These are phyloP conservation scores for Phymanthus crucifer DNA, from an alignment of 92 coral and sea anemone species.

Conservation along the genomic window DNA sequence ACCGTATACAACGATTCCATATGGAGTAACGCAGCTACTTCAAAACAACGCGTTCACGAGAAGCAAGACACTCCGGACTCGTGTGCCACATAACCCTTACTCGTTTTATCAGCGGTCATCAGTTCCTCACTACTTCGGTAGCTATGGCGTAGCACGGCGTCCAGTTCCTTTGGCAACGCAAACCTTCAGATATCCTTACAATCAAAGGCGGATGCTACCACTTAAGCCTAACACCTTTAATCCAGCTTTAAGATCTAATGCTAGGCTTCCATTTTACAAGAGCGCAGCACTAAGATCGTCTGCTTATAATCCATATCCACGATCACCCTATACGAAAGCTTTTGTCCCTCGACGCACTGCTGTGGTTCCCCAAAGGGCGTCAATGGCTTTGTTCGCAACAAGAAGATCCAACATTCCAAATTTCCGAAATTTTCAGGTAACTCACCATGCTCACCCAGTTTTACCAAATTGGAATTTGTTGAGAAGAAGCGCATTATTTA, in stretches of 20 bases:
- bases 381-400: background rate
- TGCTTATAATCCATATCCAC: background rate
- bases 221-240: background rate
- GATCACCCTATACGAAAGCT: background rate
- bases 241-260: conserved; percentile 3
- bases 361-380: background rate
- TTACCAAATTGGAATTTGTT: conserved; percentile 19
- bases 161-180: background rate
- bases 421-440: background rate
- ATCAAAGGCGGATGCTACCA: conserved; percentile 8
- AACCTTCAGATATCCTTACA: conserved; percentile 1
- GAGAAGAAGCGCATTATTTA: background rate
- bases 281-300: background rate
- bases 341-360: conserved; percentile 5
- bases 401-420: conserved; percentile 1
- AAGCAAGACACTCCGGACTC: background rate
- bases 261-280: conserved; percentile 3
- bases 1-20: background rate
- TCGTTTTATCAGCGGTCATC: conserved; percentile 3
- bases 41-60: background rate
- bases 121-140: conserved; percentile 2
- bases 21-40: background rate
- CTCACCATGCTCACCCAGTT: background rate
- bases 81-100: background rate
- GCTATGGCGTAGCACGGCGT: background rate